These are phyloP conservation scores for Bradypus variegatus DNA, from an alignment of 2,797 vertebrate genomes.

Conservation along the genomic window DNA sequence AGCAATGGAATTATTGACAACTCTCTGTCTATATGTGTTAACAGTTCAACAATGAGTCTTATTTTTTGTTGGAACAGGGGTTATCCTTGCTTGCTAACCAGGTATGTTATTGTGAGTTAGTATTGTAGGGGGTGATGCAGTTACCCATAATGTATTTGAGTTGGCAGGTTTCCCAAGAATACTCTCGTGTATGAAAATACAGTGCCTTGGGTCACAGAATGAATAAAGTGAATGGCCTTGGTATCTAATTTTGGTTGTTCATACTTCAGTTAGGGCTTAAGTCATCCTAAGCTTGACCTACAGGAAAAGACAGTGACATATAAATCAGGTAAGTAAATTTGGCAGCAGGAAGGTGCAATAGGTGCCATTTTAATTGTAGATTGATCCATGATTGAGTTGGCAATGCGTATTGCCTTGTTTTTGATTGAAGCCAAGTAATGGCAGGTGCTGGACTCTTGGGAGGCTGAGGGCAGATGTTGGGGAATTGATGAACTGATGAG, in stretches of 20 bases:
- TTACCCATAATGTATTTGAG: background rate
- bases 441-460: background rate
- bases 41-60: background rate
- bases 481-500: background rate
- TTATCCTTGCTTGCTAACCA: background rate
- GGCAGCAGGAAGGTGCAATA: slow-evolving; percentile 3
- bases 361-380: slow-evolving; percentile 23
- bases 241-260: slow-evolving; percentile 25
- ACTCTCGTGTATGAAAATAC: background rate
- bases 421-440: background rate
- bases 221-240: background rate
- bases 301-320: slow-evolving; percentile 1
- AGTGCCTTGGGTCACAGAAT: background rate
- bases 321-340: slow-evolving; percentile 5
- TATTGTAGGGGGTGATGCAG: background rate
- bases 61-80: background rate
- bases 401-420: background rate
- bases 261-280: background rate
- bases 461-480: background rate
- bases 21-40: background rate
- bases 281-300: background rate
- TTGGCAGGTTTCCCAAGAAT: background rate
- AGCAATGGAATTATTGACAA: background rate
- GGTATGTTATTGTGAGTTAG: background rate
- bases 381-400: slow-evolving; percentile 36